These are phyloP conservation scores for Clitarchus hookeri DNA, from an alignment of 2,888 invertebrate species.

Conservation along the genomic window DNA sequence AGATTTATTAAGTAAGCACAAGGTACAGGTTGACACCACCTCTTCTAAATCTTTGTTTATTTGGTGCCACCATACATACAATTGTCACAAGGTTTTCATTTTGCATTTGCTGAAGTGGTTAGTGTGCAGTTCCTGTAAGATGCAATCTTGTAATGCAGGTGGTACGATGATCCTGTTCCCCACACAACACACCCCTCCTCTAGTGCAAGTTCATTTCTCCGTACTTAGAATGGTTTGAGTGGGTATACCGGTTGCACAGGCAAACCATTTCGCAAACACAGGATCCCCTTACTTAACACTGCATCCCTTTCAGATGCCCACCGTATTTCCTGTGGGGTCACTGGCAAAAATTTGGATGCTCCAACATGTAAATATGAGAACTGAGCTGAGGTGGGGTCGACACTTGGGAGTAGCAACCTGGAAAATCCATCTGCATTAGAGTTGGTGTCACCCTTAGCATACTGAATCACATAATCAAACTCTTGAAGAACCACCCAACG, in stretches of 20 bases:
- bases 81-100: too few relatives aligned
- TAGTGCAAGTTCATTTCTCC: too few relatives aligned
- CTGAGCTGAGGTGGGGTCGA: neutral
- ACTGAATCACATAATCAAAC: neutral
- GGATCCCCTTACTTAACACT: neutral
- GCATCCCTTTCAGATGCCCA: neutral
- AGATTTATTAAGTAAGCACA: too few relatives aligned
- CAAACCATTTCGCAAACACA: neutral
- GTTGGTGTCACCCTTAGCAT: neutral
- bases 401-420: neutral
- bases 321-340: neutral
- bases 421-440: neutral
- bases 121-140: too few relatives aligned
- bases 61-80: too few relatives aligned
- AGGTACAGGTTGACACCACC: too few relatives aligned
- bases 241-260: neutral
- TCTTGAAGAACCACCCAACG: neutral
- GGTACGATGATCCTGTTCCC: too few relatives aligned
- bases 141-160: too few relatives aligned
- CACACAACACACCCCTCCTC: too few relatives aligned
- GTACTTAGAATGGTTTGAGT: too few relatives aligned
- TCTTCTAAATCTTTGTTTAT: too few relatives aligned
- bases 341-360: neutral
- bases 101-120: too few relatives aligned
- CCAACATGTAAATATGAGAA: neutral